A percentile compares a stretch with the other conserved stretches of the same genome.
Conservation (phyloP, 2,797 vertebrate species). For the Setipinna tenuifilis region DNA sequence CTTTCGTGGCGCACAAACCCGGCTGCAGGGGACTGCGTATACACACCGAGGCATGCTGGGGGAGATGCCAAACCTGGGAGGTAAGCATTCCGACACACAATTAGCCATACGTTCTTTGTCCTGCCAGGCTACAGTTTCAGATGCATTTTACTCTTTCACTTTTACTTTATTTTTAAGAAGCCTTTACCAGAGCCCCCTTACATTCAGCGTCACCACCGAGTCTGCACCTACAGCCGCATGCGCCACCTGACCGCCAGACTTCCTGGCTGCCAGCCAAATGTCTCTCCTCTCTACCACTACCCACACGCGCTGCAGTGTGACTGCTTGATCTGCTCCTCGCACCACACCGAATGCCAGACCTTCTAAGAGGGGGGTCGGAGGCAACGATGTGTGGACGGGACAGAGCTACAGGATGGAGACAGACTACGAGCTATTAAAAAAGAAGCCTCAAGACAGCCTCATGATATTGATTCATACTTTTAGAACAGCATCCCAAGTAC, state of each 20-base stretch:
- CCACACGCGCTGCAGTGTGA: conserved; percentile 75
- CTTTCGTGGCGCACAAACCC: conserved; percentile 75
- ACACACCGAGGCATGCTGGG: conserved; percentile 78
- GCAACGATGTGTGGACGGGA: neutral
- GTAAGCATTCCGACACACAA: conserved; percentile 50
- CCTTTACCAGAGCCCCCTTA: conserved; percentile 71
- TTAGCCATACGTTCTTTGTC: neutral
- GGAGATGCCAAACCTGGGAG: conserved; percentile 80
- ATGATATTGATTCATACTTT: neutral
- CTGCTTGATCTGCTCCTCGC: conserved; percentile 73
- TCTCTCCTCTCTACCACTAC: conserved; percentile 76
- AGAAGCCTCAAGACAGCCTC: neutral
- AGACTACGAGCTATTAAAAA: neutral
- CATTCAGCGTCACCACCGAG: conserved; percentile 73
- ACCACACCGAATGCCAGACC: conserved; percentile 78
- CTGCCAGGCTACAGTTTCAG: too few species aligned
- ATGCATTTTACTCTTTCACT: neutral
- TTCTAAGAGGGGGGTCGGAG: conserved; percentile 59
- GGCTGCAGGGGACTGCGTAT: conserved; percentile 71
- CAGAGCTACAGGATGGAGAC: neutral
- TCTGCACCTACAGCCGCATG: conserved; percentile 73
- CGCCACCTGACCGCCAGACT: conserved; percentile 70
- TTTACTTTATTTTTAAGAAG: conserved; percentile 58
- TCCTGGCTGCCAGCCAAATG: conserved; percentile 68
- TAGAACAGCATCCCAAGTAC: neutral